Evolutionary conservation across 2,113 vertebrate species (phyloP).

Genomic region (Toxostoma redivivum): DNA sequence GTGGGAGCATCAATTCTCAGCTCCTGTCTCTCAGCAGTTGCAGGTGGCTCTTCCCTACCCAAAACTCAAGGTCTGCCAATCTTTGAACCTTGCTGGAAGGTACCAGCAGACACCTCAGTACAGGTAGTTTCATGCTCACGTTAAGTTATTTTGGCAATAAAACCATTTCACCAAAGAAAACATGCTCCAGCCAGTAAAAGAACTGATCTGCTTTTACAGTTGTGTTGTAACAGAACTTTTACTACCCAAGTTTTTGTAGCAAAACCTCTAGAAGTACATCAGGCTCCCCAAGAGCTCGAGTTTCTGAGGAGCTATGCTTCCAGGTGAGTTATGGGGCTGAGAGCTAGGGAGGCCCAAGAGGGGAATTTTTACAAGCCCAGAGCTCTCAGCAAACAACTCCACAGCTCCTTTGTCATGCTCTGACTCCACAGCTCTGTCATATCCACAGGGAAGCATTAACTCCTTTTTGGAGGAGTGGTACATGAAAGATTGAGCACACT

Average conservation of each 20-base stretch:
- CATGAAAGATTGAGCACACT: not conserved
- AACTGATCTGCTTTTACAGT: accelerated
- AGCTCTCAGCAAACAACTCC: not conserved
- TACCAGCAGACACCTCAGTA: not conserved
- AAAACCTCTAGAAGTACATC: not conserved
- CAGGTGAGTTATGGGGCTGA: not conserved
- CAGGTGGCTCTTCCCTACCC: not conserved
- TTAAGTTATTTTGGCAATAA: not conserved
- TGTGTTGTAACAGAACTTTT: not conserved
- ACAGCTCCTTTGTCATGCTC: not conserved
- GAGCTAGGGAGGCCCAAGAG: not conserved
- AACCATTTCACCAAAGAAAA: not conserved
- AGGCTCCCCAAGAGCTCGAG: accelerated
- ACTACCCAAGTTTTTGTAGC: not conserved
- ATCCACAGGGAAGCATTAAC: not conserved
- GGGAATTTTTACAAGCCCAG: not conserved
- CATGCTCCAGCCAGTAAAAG: not conserved
- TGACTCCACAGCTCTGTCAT: too few species aligned
- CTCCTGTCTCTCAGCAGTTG: not conserved
- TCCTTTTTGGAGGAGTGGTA: not conserved
- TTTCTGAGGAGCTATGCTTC: not conserved
- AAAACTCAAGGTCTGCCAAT: not conserved
- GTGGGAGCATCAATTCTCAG: not conserved
- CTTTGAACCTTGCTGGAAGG: not conserved
- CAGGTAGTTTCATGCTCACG: not conserved